A percentile compares a stretch with the other conserved stretches of the same genome.
Conservation (phyloP, 1,140 invertebrate genomes). For the Bombus affinis region DNA sequence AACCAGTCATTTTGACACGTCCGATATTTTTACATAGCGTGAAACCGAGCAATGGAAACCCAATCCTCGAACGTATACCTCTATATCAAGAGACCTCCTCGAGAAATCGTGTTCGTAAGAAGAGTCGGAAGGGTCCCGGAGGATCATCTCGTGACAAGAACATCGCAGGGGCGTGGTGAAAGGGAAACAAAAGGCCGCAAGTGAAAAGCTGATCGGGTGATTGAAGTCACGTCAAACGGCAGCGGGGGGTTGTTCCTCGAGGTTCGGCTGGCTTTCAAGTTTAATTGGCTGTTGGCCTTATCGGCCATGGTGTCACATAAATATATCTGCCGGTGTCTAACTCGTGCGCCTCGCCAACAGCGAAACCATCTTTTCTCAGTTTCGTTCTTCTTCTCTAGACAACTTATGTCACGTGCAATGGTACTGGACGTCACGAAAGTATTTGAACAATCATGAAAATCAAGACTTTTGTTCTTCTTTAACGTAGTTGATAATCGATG, state of each 20-base stretch:
- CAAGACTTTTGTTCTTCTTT: too few species aligned
- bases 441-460: background rate
- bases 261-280: slow-evolving; percentile 60
- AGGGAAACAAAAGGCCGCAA: slow-evolving; percentile 29
- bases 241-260: slow-evolving; percentile 63
- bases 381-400: too few species aligned
- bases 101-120: background rate
- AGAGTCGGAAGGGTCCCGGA: background rate
- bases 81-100: background rate
- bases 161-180: slow-evolving; percentile 47
- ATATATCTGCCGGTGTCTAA: slow-evolving; percentile 50
- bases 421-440: background rate
- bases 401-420: background rate
- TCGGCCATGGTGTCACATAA: slow-evolving; percentile 69
- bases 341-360: slow-evolving; percentile 17
- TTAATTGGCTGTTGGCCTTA: slow-evolving; percentile 70
- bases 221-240: slow-evolving; percentile 54
- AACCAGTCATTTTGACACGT: too few species aligned
- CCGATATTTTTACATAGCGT: too few species aligned
- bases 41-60: too few species aligned
- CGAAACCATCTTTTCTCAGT: background rate
- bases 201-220: slow-evolving; percentile 15
- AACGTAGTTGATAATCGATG: too few species aligned
- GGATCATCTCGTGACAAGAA: slow-evolving; percentile 1
- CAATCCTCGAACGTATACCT: background rate